Base-by-base conservation (phyloP, 23 tunicate genomes). In the Phallusia fumigata region DNA sequence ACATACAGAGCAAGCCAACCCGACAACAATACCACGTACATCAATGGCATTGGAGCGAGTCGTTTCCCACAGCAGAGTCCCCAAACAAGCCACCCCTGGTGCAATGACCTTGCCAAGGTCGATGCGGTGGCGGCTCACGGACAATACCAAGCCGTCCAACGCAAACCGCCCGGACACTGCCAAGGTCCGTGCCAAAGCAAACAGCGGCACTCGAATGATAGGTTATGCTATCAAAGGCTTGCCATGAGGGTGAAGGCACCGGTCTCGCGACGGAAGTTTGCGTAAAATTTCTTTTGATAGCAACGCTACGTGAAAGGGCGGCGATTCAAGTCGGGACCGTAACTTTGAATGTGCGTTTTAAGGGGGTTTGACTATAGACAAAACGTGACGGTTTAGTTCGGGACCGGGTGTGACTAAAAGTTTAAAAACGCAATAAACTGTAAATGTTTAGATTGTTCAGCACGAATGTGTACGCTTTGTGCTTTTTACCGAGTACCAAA, bases 31-130 rank as follows among this genome's bases (percentile, higher is more conserved):
- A 40, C 47, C 47, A 10, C 47, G 47, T 10, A 40, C 47, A 40
- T 40, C 69, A 24, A 21, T 58, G 69, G 26, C 69, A 58, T 21
- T 13, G 69, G 69, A 58, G 69, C 69, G 69, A 24, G 13, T 58
- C 69, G 28, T 58, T 22, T 58, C 69, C 69, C 69, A 58, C 69
- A 24, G 69, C 69, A 21, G 3, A 24, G 28, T 1, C 26, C 69
- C 69, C 69, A 58, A 58, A 58, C 69, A 58, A 58, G 69, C 69
- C 69, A 58, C 69, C 69, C 69, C 69, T 21, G 69, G 26, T 58
- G 69, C 69, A 24, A 58, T 58, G 69, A 58, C 69, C 69, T 58
- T 58, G 69, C 28, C 69, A 24, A 58, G 69, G 69, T 58, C 69
- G 28, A 1, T 24, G 69, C 69, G 69, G 69, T 58, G 26, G 13